Percentiles rank a stretch among this genome's conserved stretches.
phyloP scores from a whole-genome alignment of 2,797 vertebrate species.

The Molossus molossus region DNA sequence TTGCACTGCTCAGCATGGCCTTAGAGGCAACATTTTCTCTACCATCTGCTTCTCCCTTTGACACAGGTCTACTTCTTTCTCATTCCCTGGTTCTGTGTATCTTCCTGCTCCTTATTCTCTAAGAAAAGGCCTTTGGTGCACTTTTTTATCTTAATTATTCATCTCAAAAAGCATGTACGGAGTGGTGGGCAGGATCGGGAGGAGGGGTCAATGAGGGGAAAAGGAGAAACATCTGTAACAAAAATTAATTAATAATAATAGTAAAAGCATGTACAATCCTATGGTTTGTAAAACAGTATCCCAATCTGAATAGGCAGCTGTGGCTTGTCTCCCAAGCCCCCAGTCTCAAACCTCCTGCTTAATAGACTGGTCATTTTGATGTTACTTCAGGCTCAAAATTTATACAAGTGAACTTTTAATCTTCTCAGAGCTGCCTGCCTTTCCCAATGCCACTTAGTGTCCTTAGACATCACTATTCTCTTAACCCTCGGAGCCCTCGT shows the following conservation, averaged over 20 bases:
- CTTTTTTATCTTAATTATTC: constrained; percentile 39
- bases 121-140: constrained; percentile 22
- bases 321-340: background rate
- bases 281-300: background rate
- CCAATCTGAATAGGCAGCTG: background rate
- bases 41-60: background rate
- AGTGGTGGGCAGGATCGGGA: too few species aligned
- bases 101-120: constrained; percentile 36
- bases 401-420: background rate
- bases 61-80: background rate
- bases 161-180: background rate
- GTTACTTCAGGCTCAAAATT: background rate
- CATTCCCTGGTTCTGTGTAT: background rate
- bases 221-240: too few species aligned
- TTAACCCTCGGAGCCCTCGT: background rate
- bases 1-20: background rate
- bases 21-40: background rate
- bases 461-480: background rate
- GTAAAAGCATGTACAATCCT: background rate
- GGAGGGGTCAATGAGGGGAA: too few species aligned
- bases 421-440: constrained; percentile 13
- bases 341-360: constrained; percentile 11
- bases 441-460: background rate
- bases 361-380: background rate
- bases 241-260: too few species aligned